Percentiles rank a stretch among this genome's conserved stretches.
Conservation (phyloP, 2,113 vertebrate species). For the Petaurus breviceps region DNA sequence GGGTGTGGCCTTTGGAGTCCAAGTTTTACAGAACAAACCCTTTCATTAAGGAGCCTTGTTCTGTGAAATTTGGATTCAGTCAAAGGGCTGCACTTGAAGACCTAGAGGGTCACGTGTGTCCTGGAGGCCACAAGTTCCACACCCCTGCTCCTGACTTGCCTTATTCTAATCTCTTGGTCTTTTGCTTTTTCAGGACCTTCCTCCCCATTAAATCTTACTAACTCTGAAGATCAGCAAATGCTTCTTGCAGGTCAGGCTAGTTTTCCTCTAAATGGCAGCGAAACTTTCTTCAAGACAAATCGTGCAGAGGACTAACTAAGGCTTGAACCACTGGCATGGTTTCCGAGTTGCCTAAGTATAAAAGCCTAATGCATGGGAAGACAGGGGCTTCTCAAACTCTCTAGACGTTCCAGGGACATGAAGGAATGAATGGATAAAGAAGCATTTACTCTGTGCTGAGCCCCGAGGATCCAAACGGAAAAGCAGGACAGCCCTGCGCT, state of each 20-base stretch:
- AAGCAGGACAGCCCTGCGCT: neutral
- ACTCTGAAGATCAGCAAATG: neutral
- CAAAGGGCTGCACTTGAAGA: too few relatives aligned
- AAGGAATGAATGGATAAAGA: neutral
- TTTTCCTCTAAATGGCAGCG: neutral
- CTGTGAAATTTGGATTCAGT: too few relatives aligned
- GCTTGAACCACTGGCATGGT: neutral
- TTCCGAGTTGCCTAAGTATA: neutral
- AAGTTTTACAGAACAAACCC: too few relatives aligned
- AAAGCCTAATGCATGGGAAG: neutral
- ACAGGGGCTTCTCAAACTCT: neutral
- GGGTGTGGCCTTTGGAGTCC: too few relatives aligned
- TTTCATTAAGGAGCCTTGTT: too few relatives aligned
- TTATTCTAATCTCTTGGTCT: neutral
- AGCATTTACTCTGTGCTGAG: neutral
- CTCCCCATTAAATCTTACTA: neutral
- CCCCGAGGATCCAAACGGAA: neutral
- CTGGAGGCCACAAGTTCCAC: too few relatives aligned
- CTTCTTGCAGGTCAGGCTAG: neutral
- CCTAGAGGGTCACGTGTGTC: too few relatives aligned
- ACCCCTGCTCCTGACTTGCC: too few relatives aligned
- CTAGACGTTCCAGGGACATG: neutral
- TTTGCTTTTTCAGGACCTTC: neutral
- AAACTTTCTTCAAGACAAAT: neutral
- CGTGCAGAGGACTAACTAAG: neutral